Evolutionary conservation across 2,113 vertebrate genomes (phyloP).

Genomic region (Microtus montanus): DNA sequence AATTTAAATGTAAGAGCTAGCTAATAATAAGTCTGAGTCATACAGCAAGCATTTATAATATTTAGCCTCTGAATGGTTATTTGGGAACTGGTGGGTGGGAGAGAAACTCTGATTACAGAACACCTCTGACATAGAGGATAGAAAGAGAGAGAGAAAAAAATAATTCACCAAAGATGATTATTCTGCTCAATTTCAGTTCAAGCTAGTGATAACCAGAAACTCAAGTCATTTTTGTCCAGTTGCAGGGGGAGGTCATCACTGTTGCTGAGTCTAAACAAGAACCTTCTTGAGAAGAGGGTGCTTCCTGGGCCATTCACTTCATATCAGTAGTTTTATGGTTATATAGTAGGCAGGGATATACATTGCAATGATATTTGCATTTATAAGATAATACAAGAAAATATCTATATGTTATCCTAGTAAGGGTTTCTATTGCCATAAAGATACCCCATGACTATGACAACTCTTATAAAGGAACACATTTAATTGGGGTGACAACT

Average conservation of each 20-base stretch:
- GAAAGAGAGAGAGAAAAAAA: background rate
- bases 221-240: background rate
- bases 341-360: background rate
- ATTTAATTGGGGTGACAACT: background rate
- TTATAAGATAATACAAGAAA: constrained; percentile 8
- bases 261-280: background rate
- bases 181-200: background rate
- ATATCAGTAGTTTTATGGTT: background rate
- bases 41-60: too few species aligned
- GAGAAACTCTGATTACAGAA: too few species aligned
- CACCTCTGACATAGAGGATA: background rate
- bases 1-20: too few species aligned
- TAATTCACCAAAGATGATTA: background rate
- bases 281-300: background rate
- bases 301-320: background rate
- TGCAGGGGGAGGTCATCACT: background rate
- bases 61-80: too few species aligned
- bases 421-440: background rate
- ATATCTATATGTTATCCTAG: background rate
- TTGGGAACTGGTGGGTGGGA: too few species aligned
- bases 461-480: background rate
- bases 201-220: background rate
- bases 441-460: background rate
- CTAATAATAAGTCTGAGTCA: too few species aligned
- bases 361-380: background rate